A percentile compares a stretch with the other conserved stretches of the same genome.
Evolutionary conservation across 2,113 vertebrate genomes (phyloP).

Genomic region (Nothobranchius furzeri): DNA sequence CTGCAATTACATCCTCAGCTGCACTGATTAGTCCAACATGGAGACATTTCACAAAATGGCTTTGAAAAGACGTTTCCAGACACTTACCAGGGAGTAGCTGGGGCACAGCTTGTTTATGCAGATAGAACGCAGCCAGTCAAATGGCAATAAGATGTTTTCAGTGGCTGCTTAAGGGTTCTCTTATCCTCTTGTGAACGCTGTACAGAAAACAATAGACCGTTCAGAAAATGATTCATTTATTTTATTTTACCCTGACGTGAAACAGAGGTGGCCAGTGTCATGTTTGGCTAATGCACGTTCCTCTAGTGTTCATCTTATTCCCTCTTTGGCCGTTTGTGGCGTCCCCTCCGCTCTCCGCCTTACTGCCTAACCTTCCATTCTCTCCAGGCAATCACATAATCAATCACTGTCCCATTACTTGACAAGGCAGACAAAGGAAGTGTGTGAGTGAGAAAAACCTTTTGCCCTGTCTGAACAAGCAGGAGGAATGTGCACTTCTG

Average conservation of each 20-base stretch:
- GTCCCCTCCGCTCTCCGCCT: conserved; percentile 48
- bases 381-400: conserved; percentile 73
- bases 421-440: conserved; percentile 68
- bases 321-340: conserved; percentile 50
- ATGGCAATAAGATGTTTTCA: conserved; percentile 73
- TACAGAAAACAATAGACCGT: conserved; percentile 55
- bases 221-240: conserved; percentile 62
- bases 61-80: conserved; percentile 75
- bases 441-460: conserved; percentile 66
- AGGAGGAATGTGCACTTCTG: conserved; percentile 73
- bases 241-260: conserved; percentile 51
- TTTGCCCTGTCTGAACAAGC: conserved; percentile 63
- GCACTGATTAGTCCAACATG: conserved; percentile 79
- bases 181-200: conserved; percentile 64
- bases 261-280: conserved; percentile 49
- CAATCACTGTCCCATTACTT: conserved; percentile 75
- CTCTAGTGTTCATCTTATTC: conserved; percentile 52
- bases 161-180: conserved; percentile 72
- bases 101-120: conserved; percentile 71
- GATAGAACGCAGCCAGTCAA: conserved; percentile 67
- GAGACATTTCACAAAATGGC: conserved; percentile 75
- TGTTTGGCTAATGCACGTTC: conserved; percentile 56
- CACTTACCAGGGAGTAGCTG: conserved; percentile 70
- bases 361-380: conserved; percentile 72
- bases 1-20: conserved; percentile 81